Conservation (phyloP, 2,797 vertebrate species). For the Melopsittacus undulatus region DNA sequence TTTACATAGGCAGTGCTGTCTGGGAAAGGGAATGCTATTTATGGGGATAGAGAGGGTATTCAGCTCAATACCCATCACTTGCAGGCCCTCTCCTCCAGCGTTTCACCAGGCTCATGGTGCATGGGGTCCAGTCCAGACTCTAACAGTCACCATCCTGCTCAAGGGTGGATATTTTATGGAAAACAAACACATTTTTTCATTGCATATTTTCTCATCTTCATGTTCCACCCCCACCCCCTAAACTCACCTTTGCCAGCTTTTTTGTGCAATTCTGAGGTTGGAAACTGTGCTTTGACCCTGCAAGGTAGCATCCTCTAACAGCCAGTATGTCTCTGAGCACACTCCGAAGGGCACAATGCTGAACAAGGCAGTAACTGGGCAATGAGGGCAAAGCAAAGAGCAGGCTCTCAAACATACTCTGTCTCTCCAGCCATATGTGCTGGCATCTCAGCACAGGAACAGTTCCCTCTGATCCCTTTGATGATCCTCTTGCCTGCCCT, state of each 20-base stretch:
- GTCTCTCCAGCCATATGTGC: background rate
- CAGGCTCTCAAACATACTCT: background rate
- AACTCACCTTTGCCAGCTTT: background rate
- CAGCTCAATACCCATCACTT: background rate
- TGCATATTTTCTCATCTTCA: background rate
- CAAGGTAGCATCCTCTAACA: background rate
- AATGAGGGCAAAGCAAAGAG: background rate
- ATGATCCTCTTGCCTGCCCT: background rate
- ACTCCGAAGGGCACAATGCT: background rate
- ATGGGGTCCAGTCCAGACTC: background rate
- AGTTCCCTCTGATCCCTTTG: background rate
- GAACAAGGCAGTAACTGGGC: background rate
- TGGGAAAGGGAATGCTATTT: background rate
- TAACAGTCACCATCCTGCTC: background rate
- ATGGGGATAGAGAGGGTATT: background rate
- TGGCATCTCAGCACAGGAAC: background rate
- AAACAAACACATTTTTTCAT: background rate
- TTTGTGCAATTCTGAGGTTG: background rate
- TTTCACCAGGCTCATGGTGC: background rate
- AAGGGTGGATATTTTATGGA: background rate
- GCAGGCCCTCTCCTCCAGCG: background rate
- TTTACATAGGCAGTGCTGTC: background rate
- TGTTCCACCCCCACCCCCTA: background rate
- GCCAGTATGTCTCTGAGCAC: background rate
- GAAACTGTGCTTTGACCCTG: background rate